These are phyloP conservation scores for Channa maculata DNA, from an alignment of 2,113 vertebrate genomes.

Conservation along the genomic window DNA sequence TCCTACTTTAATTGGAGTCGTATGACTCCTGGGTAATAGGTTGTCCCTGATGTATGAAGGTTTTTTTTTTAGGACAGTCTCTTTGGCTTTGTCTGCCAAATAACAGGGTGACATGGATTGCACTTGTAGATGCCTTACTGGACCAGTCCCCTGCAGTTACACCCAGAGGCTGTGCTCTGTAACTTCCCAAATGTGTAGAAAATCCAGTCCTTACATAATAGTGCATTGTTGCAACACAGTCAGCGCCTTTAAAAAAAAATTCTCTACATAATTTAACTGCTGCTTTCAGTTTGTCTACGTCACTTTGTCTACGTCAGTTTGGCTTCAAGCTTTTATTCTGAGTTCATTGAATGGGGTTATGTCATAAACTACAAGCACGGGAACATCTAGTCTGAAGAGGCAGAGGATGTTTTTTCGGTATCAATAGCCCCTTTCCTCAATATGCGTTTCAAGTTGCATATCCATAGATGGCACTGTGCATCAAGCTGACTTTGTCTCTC, in stretches of 20 bases:
- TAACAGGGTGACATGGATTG: slow-evolving; percentile 29
- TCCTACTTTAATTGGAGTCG: slow-evolving; percentile 63
- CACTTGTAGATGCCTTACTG: slow-evolving; percentile 22
- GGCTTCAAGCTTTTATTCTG: slow-evolving; percentile 3
- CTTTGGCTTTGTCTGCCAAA: slow-evolving; percentile 47
- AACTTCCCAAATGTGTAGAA: neutral
- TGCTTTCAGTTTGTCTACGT: slow-evolving; percentile 7
- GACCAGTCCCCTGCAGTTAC: slow-evolving; percentile 2
- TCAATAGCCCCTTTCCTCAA: slow-evolving; percentile 3
- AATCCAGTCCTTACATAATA: slow-evolving; percentile 14
- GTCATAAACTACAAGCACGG: slow-evolving; percentile 1
- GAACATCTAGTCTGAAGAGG: neutral
- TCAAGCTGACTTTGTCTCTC: slow-evolving; percentile 62
- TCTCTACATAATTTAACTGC: neutral
- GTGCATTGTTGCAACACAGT: neutral
- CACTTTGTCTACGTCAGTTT: neutral
- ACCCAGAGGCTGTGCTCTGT: neutral
- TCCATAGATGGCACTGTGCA: slow-evolving; percentile 84
- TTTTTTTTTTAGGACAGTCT: slow-evolving; percentile 45
- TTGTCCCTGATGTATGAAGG: slow-evolving; percentile 66
- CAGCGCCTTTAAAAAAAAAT: too few species aligned
- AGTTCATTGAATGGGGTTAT: neutral
- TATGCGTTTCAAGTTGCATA: slow-evolving; percentile 73
- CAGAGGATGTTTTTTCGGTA: neutral
- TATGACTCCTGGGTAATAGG: slow-evolving; percentile 70